These are phyloP conservation scores for Arrhopalites spinosus DNA, from an alignment of 2,888 invertebrate genomes.

Conservation along the genomic window DNA sequence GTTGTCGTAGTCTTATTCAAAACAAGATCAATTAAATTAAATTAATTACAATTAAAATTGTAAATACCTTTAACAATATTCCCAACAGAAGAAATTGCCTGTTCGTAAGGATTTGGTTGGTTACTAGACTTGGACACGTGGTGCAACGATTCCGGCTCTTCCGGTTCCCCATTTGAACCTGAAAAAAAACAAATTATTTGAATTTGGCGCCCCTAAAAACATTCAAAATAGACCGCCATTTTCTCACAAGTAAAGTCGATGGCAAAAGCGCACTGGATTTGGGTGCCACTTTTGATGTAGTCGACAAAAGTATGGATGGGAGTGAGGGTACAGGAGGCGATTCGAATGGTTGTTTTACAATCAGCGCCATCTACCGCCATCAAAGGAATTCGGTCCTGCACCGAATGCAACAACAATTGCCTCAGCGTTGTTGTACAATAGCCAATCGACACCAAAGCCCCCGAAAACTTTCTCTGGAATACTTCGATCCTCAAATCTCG, in stretches of 20 bases:
- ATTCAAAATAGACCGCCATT: too few relatives aligned
- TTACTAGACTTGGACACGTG: conserved; percentile 57
- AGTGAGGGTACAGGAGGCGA: conserved; percentile 35
- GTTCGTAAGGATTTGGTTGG: conserved; percentile 60
- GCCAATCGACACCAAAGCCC: conserved; percentile 56
- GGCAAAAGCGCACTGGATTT: conserved; percentile 62
- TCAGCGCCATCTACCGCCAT: background rate
- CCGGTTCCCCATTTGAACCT: conserved; percentile 59
- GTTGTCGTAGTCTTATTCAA: too few relatives aligned
- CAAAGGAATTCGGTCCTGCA: background rate
- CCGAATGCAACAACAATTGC: conserved; percentile 11
- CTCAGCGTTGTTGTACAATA: conserved; percentile 53
- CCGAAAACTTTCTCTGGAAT: conserved; percentile 58
- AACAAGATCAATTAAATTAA: too few relatives aligned
- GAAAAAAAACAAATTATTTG: background rate
- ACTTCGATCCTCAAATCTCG: conserved; percentile 62
- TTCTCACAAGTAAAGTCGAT: conserved; percentile 58
- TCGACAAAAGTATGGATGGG: conserved; percentile 64
- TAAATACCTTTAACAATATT: conserved; percentile 43
- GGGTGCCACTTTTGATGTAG: conserved; percentile 65
- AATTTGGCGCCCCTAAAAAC: too few relatives aligned
- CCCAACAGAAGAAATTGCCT: conserved; percentile 59
- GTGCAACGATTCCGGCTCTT: conserved; percentile 60
- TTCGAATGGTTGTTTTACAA: too few relatives aligned
- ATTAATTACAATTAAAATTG: too few relatives aligned